Percentiles rank a stretch among this genome's conserved stretches.
These are phyloP conservation scores for Zhuqinia jingwanae DNA, from an alignment of 2,888 invertebrate genomes.

Conservation along the genomic window DNA sequence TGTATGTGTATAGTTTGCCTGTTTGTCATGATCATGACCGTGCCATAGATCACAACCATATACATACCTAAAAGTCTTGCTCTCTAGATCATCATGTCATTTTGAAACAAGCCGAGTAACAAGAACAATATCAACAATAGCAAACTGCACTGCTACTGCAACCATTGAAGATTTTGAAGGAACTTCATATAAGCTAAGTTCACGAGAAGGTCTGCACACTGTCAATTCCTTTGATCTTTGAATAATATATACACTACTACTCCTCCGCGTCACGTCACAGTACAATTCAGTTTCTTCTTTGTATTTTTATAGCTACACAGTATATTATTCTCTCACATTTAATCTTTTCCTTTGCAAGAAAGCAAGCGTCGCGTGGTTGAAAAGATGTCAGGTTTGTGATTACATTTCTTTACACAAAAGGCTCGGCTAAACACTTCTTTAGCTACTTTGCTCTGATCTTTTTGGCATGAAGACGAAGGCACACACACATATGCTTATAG, in stretches of 20 bases:
- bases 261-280: conserved; percentile 15
- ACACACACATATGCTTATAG: too few relatives aligned
- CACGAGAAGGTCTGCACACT: neutral
- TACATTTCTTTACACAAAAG: neutral
- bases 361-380: neutral
- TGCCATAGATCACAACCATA: conserved; percentile 28
- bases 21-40: conserved; percentile 31
- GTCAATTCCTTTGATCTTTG: conserved; percentile 6
- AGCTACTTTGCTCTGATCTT: too few relatives aligned
- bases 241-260: too few relatives aligned
- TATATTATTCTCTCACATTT: conserved; percentile 26
- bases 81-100: conserved; percentile 4
- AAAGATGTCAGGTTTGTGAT: neutral
- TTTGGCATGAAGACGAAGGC: too few relatives aligned
- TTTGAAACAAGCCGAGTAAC: conserved; percentile 20
- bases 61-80: neutral
- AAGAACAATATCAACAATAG: neutral
- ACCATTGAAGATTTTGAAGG: neutral
- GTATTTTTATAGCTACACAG: too few relatives aligned
- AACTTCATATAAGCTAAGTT: neutral
- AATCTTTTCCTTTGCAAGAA: neutral
- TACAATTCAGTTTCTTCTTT: conserved; percentile 16
- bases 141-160: neutral
- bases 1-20: neutral
- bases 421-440: too few relatives aligned